phyloP scores from a whole-genome alignment of 1,140 invertebrate species.

The Bacillus rossius region DNA sequence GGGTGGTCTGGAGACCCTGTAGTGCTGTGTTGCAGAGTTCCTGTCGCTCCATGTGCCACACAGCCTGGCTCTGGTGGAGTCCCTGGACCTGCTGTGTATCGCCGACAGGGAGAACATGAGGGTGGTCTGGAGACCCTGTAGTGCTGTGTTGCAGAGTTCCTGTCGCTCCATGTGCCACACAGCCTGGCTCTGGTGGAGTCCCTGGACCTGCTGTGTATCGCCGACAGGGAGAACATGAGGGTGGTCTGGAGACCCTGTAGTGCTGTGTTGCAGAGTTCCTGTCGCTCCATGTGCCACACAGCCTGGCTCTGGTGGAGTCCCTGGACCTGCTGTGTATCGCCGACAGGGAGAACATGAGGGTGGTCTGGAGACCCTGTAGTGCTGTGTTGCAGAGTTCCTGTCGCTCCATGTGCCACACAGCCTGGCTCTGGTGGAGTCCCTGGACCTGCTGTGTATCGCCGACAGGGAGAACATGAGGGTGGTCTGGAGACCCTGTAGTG shows the following conservation, averaged over 20 bases:
- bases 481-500: no score
- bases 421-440: constrained; percentile 66
- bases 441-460: constrained; percentile 86
- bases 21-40: constrained; percentile 52
- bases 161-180: constrained; percentile 71
- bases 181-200: constrained; percentile 79
- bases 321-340: constrained; percentile 86
- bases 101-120: constrained; percentile 91
- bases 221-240: constrained; percentile 88
- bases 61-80: constrained; percentile 76
- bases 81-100: constrained; percentile 81
- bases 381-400: constrained; percentile 51
- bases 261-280: constrained; percentile 52
- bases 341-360: constrained; percentile 87
- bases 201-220: constrained; percentile 82
- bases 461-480: constrained; percentile 90
- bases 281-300: constrained; percentile 72
- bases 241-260: no score
- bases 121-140: no score
- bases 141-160: constrained; percentile 51
- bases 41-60: constrained; percentile 70
- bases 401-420: constrained; percentile 75
- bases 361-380: no score
- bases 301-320: constrained; percentile 76
- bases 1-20: constrained; percentile 79